phyloP scores from a whole-genome alignment of 2,888 invertebrate genomes.

The Hyppa rectilinea region DNA sequence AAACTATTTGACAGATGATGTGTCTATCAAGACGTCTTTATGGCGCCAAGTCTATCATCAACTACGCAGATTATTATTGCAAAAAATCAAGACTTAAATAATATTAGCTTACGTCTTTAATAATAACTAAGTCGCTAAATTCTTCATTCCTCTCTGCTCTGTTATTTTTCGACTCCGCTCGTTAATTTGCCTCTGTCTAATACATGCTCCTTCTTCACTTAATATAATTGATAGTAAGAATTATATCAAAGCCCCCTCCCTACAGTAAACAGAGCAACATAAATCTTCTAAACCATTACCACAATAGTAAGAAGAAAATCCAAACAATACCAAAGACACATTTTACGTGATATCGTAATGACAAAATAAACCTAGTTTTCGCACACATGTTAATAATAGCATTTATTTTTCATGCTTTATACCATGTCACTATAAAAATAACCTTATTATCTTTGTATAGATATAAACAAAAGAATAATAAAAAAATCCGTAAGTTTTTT shows the following conservation, averaged over 20 bases:
- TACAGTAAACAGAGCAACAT: conserved; percentile 40
- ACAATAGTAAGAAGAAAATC: conserved; percentile 32
- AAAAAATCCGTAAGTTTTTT: background rate
- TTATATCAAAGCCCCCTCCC: conserved; percentile 41
- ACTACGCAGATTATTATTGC: background rate
- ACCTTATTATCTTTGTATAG: background rate
- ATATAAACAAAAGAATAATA: conserved; percentile 33
- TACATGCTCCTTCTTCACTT: conserved; percentile 29
- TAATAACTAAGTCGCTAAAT: background rate
- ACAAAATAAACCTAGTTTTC: conserved; percentile 37
- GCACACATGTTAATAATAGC: conserved; percentile 46
- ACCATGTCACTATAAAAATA: conserved; percentile 13
- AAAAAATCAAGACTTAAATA: background rate
- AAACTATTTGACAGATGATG: conserved; percentile 30
- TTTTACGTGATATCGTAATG: conserved; percentile 42
- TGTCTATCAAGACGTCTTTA: conserved; percentile 16
- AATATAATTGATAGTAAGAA: conserved; percentile 44
- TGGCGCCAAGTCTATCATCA: background rate
- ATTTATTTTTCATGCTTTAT: conserved; percentile 21
- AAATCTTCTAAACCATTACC: conserved; percentile 43
- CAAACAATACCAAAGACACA: conserved; percentile 34
- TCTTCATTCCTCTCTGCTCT: background rate
- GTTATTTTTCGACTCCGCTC: background rate
- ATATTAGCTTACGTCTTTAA: background rate
- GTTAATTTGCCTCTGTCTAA: background rate